Evolutionary conservation across 1,140 invertebrate species (phyloP), one percentile per base, ranked within the genome.

Genomic region (Belonocnema kinseyi): DNA sequence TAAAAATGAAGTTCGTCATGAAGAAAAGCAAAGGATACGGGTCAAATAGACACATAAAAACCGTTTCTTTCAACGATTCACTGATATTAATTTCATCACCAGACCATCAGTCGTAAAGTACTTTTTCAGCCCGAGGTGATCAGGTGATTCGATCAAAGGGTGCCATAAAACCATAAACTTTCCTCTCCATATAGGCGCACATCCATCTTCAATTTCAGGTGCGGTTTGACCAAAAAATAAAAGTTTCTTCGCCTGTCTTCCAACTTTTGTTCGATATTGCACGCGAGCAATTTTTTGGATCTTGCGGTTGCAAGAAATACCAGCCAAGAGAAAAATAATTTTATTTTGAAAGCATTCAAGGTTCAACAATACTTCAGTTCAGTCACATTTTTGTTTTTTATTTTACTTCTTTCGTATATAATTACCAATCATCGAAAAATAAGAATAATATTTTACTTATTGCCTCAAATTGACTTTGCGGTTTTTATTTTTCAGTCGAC

Each of bases 81-180:
- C 40, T 46, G 40, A 46, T 46, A 46, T 46, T 46, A 46, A 46
- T 46, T 46, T 6, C 40, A 46, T 46, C 40, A 46, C 40, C 40
- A 46, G 40, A 46, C 40, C 40, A 6, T 46, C 40, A 40, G 7
- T 46, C 53, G 11, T 54, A 10, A n/a, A 16, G 17, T 19, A 54
- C 40, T 40, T 33, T 66, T 66, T n/a, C 4, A 16, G 21, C 21
- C 61, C 40, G 26, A 66, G 26, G 61, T 66, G 61, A 66, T 66
- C 12, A 40, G 61, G 61, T 66, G 26, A 66, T 66, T 66, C 58
- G 21, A 66, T 66, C 26, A 66, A 16, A 58, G 56, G 56, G 56
- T 58, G 21, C 56, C 61, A 66, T 66, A 66, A 66, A 66, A 66
- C 61, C 61, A 40, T 66, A 66, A 66, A 66, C 61, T 66, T 66